These are phyloP conservation scores for Pseudopipra pipra DNA, from an alignment of 2,113 vertebrate genomes.

Conservation along the genomic window DNA sequence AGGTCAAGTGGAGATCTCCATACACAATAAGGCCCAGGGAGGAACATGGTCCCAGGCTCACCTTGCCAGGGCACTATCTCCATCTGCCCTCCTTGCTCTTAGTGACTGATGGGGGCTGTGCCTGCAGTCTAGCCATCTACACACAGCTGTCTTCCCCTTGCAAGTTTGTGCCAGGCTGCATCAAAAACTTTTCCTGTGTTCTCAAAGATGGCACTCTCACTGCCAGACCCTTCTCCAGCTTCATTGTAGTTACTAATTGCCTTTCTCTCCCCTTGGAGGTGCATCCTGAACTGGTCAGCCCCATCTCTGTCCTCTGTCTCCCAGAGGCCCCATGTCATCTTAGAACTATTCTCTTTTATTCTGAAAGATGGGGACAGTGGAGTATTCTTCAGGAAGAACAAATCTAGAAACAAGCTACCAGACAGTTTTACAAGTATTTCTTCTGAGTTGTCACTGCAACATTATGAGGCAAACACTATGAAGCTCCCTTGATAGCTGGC, in stretches of 20 bases:
- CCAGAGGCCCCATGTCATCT: not conserved
- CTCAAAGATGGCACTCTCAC: not conserved
- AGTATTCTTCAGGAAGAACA: not conserved
- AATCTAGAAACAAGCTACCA: not conserved
- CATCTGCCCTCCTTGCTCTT: not conserved
- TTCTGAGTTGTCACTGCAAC: not conserved
- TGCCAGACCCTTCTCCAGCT: not conserved
- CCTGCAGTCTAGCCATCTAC: not conserved
- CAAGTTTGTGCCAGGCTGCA: not conserved
- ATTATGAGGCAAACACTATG: not conserved
- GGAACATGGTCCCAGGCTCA: not conserved
- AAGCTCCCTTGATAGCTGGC: not conserved
- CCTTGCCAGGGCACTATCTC: not conserved
- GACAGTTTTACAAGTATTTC: not conserved
- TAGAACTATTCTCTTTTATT: not conserved
- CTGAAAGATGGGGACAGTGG: not conserved
- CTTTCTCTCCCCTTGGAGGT: not conserved
- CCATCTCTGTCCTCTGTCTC: not conserved
- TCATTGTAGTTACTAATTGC: not conserved
- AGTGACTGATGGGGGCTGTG: not conserved
- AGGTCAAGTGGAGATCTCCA: not conserved
- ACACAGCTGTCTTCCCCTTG: not conserved
- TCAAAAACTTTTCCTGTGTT: not conserved
- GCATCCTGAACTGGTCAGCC: not conserved
- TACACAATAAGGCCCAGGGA: not conserved